Conservation (phyloP, 2,113 vertebrate species). For the Struthidea cinerea region DNA sequence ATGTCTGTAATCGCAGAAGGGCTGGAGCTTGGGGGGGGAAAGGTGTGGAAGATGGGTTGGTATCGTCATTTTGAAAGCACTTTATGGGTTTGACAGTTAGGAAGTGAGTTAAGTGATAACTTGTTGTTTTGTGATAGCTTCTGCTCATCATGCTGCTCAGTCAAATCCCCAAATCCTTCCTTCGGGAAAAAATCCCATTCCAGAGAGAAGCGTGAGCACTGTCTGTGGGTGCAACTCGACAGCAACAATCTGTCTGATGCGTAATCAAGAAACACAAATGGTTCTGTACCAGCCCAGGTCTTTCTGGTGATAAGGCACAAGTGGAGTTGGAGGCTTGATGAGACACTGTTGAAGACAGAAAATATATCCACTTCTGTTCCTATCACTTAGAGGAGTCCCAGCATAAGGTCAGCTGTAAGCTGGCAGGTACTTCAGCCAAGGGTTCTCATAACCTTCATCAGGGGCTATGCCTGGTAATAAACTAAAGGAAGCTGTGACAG, state of each 20-base stretch:
- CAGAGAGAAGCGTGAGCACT: background rate
- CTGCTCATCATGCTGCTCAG: background rate
- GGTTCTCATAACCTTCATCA: background rate
- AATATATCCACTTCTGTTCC: background rate
- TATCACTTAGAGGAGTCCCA: background rate
- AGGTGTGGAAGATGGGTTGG: background rate
- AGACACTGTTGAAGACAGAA: background rate
- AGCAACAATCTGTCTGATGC: background rate
- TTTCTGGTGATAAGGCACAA: background rate
- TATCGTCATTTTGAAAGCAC: background rate
- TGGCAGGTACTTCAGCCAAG: background rate
- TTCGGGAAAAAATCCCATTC: background rate
- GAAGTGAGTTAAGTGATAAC: background rate
- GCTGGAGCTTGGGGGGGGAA: background rate
- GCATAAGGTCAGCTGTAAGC: background rate
- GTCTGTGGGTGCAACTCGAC: background rate
- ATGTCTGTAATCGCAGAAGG: background rate
- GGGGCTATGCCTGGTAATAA: background rate
- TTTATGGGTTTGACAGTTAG: background rate
- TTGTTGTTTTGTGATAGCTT: background rate
- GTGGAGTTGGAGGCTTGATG: background rate
- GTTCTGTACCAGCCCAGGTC: background rate
- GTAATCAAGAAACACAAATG: background rate
- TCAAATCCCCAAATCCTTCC: background rate
- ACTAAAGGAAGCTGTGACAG: background rate